Percentiles rank a stretch among this genome's conserved stretches.
phyloP scores from a whole-genome alignment of 2,113 vertebrate genomes.

The Aldabrachelys gigantea region DNA sequence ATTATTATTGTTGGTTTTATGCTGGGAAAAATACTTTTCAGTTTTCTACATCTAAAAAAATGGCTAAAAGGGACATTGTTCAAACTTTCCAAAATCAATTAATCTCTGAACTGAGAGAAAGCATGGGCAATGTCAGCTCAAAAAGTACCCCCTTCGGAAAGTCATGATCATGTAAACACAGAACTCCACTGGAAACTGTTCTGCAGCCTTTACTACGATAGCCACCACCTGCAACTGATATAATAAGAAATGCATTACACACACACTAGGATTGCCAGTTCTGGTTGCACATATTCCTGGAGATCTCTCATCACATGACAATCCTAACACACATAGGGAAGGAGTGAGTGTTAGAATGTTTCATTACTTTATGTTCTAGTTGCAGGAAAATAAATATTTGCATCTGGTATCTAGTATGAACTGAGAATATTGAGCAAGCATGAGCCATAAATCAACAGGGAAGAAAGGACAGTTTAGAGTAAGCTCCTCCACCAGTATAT shows the following conservation, averaged over 20 bases:
- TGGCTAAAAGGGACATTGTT: background rate
- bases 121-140: background rate
- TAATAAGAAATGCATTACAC: background rate
- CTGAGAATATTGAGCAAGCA: background rate
- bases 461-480: background rate
- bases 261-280: background rate
- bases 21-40: background rate
- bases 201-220: background rate
- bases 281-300: background rate
- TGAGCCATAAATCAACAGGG: background rate
- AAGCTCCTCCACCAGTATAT: background rate
- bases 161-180: background rate
- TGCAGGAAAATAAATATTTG: background rate
- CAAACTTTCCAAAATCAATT: background rate
- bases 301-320: background rate
- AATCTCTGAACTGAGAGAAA: background rate
- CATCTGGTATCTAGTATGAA: background rate
- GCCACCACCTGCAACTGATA: background rate
- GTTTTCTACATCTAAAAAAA: background rate
- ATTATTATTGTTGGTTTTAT: background rate
- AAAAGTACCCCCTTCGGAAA: background rate
- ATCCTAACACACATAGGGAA: background rate
- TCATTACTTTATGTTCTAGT: background rate
- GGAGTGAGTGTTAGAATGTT: background rate
- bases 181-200: background rate